phyloP scores from a whole-genome alignment of 2,888 invertebrate genomes.

The Athalia cordata region DNA sequence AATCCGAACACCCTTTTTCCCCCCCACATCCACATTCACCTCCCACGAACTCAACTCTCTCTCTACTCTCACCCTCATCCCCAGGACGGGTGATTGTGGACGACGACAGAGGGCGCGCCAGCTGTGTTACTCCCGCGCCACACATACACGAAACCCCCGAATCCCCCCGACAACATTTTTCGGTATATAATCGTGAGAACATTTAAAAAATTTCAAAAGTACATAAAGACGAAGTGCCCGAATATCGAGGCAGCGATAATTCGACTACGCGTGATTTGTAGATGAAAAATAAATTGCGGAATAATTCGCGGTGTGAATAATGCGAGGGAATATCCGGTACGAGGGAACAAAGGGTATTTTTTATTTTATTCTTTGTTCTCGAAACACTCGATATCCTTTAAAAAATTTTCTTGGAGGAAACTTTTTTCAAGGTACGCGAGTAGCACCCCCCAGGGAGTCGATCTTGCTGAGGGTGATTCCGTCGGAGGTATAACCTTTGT shows the following conservation, averaged over 20 bases:
- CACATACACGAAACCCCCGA: constrained; percentile 35
- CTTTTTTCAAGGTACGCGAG: not conserved
- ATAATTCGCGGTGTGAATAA: no score
- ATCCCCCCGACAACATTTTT: not conserved
- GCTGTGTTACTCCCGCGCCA: constrained; percentile 51
- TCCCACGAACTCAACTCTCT: constrained; percentile 48
- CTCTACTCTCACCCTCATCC: constrained; percentile 37
- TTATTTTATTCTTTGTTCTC: no score
- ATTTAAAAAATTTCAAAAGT: no score
- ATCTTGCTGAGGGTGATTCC: not conserved
- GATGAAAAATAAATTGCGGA: no score
- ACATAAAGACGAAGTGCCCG: no score
- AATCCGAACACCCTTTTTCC: constrained; percentile 48
- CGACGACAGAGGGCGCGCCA: constrained; percentile 48
- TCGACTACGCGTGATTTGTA: no score
- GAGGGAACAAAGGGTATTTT: no score
- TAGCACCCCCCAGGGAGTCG: constrained; percentile 22
- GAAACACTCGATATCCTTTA: constrained; percentile 40
- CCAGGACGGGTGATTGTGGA: constrained; percentile 31
- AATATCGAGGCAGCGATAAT: no score
- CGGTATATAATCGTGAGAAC: not conserved
- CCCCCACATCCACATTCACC: constrained; percentile 34
- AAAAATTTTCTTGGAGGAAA: constrained; percentile 26
- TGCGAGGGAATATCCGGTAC: no score
- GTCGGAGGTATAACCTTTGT: constrained; percentile 55